Percentiles rank a stretch among this genome's conserved stretches.
phyloP scores from a whole-genome alignment of 2,888 invertebrate species.

The Oxyscelio sp. region DNA sequence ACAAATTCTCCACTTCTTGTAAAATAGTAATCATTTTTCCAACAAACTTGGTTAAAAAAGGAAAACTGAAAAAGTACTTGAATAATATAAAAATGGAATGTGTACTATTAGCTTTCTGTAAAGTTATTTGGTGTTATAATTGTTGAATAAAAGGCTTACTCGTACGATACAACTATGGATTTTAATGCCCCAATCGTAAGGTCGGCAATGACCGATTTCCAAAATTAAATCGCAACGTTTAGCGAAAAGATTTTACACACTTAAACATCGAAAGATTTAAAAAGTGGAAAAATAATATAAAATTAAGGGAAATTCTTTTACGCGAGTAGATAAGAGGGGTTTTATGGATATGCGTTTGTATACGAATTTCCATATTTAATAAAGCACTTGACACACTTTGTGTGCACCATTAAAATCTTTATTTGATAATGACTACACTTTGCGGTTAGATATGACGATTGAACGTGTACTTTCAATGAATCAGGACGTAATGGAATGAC shows the following conservation, averaged over 20 bases:
- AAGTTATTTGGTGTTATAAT: too few species aligned
- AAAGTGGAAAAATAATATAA: conserved; percentile 7
- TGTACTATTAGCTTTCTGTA: too few species aligned
- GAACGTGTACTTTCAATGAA: conserved; percentile 24
- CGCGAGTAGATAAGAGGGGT: background rate
- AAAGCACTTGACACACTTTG: conserved; percentile 52
- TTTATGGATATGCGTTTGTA: conserved; percentile 37
- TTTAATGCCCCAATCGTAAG: conserved; percentile 43
- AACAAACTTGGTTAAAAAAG: too few species aligned
- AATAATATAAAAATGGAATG: too few species aligned
- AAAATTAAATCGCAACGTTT: conserved; percentile 22
- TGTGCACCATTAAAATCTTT: conserved; percentile 47
- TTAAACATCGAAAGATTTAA: conserved; percentile 25
- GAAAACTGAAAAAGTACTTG: too few species aligned
- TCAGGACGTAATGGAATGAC: conserved; percentile 1
- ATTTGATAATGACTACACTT: conserved; percentile 43
- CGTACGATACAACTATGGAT: conserved; percentile 29
- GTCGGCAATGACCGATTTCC: conserved; percentile 44
- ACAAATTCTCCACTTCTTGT: too few species aligned
- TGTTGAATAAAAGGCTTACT: conserved; percentile 37
- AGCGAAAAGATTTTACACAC: conserved; percentile 11
- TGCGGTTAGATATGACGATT: conserved; percentile 16
- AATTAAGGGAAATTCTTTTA: background rate
- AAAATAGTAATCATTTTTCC: too few species aligned
- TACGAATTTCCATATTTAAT: conserved; percentile 37